Evolutionary conservation across 2,797 vertebrate species (phyloP).

Genomic region (Poecilia gillii): DNA sequence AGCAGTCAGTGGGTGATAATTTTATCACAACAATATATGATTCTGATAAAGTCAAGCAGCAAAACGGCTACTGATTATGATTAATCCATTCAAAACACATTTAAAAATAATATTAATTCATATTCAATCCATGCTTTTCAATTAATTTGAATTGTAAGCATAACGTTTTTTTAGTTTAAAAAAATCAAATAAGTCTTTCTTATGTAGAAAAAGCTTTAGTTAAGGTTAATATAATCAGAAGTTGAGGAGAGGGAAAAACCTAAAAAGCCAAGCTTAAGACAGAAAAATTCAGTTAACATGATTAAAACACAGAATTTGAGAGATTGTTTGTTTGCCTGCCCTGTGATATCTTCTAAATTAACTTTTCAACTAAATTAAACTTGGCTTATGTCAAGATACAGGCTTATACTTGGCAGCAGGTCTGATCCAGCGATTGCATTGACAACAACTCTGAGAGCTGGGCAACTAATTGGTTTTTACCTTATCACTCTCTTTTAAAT

Average conservation of each 20-base stretch:
- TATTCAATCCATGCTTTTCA: background rate
- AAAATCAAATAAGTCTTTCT: background rate
- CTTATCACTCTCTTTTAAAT: constrained; percentile 76
- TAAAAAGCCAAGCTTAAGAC: background rate
- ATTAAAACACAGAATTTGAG: background rate
- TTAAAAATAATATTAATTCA: background rate
- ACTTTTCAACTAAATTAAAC: constrained; percentile 2
- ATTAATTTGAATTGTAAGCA: background rate
- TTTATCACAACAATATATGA: background rate
- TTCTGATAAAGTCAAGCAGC: background rate
- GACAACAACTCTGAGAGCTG: constrained; percentile 58
- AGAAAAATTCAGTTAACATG: background rate
- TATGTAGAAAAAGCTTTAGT: background rate
- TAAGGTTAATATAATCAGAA: background rate
- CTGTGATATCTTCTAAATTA: background rate
- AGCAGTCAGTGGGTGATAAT: background rate
- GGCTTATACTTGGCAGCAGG: constrained; percentile 31
- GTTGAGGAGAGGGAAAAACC: background rate
- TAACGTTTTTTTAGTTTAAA: background rate
- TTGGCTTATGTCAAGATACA: constrained; percentile 30
- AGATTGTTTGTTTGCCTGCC: background rate
- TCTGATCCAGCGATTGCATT: constrained; percentile 61
- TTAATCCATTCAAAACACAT: background rate
- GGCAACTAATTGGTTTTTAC: constrained; percentile 74
- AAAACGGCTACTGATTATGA: background rate